Base-by-base conservation (phyloP, 1,140 invertebrate species). In the Apis laboriosa region DNA sequence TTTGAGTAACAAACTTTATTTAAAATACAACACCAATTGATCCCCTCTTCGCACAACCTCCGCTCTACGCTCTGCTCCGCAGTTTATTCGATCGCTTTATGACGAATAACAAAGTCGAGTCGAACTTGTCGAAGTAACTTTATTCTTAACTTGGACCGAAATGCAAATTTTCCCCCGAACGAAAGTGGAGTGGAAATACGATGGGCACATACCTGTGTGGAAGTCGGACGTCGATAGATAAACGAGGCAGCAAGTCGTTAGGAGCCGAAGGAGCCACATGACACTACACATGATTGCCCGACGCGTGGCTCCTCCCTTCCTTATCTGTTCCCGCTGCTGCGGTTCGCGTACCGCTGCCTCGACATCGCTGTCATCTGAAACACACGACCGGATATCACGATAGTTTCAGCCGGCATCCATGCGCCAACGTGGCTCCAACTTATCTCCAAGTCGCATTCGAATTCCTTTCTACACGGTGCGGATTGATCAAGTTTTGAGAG, bases 261-360 rank as follows among this genome's bases (percentile, higher is more conserved):
- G 87, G 74, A 94, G 90, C 89, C 92, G 90, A 90, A 90, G 87
- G 80, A 90, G 92, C 92, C 93, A 93, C 93, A 93, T 94, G 93
- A 93, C 92, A 93, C 89, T 90, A 85, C 88, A 93, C 93, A 94
- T 94, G 93, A 93, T 92, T 93, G 91, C 89, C 80, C 88, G 90
- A 86, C 89, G 87, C 89, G 84, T 82, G 84, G 85, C 83, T 91
- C 84, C 80, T 85, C 86, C 84, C 85, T 90, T 89, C 88, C 90
- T 91, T 93, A 93, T 90, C 92, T 88, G 56, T 86, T 76, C 90
- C 93, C 92, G 92, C 89, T 92, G 89, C 84, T 91, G 89, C 75
- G 86, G 91, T 89, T 83, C 86, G 86, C 76, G 86, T 89, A 90
- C 84, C 90, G 89, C 81, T 88, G 88, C 84, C 77, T 90, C 82